Percentiles rank a stretch among this genome's conserved stretches.
Conservation (phyloP, 2,888 invertebrate genomes). For the Tachina fera region DNA sequence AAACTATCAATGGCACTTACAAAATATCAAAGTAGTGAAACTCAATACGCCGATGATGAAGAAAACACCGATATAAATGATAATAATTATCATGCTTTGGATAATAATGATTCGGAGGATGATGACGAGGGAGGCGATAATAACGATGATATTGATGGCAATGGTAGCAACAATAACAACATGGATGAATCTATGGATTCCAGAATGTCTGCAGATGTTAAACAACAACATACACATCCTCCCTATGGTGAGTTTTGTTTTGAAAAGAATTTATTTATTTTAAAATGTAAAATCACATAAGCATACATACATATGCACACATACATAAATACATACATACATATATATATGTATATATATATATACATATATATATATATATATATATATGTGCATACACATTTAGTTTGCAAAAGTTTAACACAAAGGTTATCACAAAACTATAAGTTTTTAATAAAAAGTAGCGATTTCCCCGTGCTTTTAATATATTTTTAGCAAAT, state of each 20-base stretch:
- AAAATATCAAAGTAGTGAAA: conserved; percentile 69
- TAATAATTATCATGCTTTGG: conserved; percentile 66
- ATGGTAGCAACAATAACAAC: conserved; percentile 27
- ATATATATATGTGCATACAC: not conserved
- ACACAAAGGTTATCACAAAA: conserved; percentile 25
- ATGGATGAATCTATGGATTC: conserved; percentile 64
- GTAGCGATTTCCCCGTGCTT: not conserved
- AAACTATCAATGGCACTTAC: conserved; percentile 68
- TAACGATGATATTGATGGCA: conserved; percentile 16
- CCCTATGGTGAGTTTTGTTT: conserved; percentile 62
- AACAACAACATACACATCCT: conserved; percentile 57
- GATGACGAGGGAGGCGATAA: conserved; percentile 43
- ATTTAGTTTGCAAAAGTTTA: conserved; percentile 26
- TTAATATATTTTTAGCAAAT: not conserved
- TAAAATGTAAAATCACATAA: not conserved
- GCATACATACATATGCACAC: too few species aligned
- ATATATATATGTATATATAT: too few species aligned
- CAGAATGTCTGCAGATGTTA: conserved; percentile 65
- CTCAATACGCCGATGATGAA: conserved; percentile 69
- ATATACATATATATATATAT: too few species aligned
- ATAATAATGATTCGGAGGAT: conserved; percentile 57
- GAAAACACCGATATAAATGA: conserved; percentile 62
- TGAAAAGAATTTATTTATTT: not conserved
- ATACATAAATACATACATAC: too few species aligned
- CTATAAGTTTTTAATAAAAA: not conserved